These are phyloP conservation scores for Danio kyathit DNA, from an alignment of 2,797 vertebrate species.

Conservation along the genomic window DNA sequence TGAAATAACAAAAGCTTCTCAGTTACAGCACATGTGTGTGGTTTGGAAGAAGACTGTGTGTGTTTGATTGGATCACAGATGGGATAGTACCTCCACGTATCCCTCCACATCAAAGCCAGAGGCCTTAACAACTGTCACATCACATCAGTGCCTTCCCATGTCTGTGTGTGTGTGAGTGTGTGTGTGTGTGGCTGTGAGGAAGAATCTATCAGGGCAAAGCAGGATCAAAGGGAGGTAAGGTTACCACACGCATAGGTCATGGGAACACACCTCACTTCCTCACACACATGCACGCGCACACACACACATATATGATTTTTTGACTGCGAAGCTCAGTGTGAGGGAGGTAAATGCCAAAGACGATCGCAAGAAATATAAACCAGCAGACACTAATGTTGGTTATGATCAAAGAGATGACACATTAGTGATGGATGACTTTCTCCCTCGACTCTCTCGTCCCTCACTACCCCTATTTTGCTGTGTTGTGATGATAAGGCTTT, in stretches of 20 bases:
- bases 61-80: slow-evolving; percentile 57
- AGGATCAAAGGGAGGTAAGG: slow-evolving; percentile 62
- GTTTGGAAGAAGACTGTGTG: slow-evolving; percentile 29
- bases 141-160: slow-evolving; percentile 56
- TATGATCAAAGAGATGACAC: slow-evolving; percentile 24
- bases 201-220: slow-evolving; percentile 42
- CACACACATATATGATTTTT: slow-evolving; percentile 14
- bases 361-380: neutral
- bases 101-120: slow-evolving; percentile 61
- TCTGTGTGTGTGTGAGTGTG: slow-evolving; percentile 29
- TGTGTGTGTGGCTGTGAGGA: slow-evolving; percentile 29
- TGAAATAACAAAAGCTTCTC: slow-evolving; percentile 28
- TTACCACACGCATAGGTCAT: slow-evolving; percentile 58
- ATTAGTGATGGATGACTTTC: slow-evolving; percentile 41
- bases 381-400: neutral
- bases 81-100: slow-evolving; percentile 63
- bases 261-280: slow-evolving; percentile 59
- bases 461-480: slow-evolving; percentile 26
- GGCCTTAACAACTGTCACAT: slow-evolving; percentile 63
- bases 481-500: slow-evolving; percentile 56
- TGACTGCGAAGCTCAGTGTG: slow-evolving; percentile 2
- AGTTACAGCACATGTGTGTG: slow-evolving; percentile 42
- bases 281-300: neutral
- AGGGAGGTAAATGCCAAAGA: neutral
- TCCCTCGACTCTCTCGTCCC: neutral